Evolutionary conservation across 1,140 invertebrate genomes (phyloP), one percentile per base, ranked within the genome.

Genomic region (Oppia nitens): DNA sequence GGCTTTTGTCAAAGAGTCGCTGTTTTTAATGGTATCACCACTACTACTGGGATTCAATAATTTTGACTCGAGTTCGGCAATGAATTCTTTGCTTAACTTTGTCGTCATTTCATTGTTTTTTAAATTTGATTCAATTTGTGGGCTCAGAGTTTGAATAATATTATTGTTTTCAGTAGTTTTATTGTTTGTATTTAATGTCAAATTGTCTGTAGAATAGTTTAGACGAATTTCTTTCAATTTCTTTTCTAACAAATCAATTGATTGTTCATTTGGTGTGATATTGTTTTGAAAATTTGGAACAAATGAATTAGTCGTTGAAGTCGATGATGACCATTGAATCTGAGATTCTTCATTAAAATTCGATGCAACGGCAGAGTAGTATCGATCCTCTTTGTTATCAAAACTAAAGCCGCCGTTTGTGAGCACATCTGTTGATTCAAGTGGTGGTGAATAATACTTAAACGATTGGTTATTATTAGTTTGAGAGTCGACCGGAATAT

Each of bases 11-110:
- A 40, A 6, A 40, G 6, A 9, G 17, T 40, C 6, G 17, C 6
- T 9, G 6, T 40, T 17, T 9, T 40, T 40, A 17, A 17, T 40
- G 6, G 32, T 6, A 6, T 6, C 17, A 9, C 6, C 17, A 9
- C 17, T 17, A 17, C 17, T 40, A 40, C 17, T 40, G 6, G 32
- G 32, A 6, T 40, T 40, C 29, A 54, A 28, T 25, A 60, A 60
- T 20, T 55, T 55, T 52, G 60, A 40, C 28, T 61, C 60, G 27
- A 61, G 29, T 57, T 57, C 54, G 26, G 55, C 32, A 24, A 61
- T 57, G 47, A 61, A 57, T 26, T 61, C 50, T 49, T 27, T 57
- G 25, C 56, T 48, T 29, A 49, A 23, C 48, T 57, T 48, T 12
- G 40, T 32, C 32, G 47, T 24, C 27, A 14, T 48, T 32, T 40